phyloP scores from a whole-genome alignment of 2,113 vertebrate genomes.

The Platichthys flesus region DNA sequence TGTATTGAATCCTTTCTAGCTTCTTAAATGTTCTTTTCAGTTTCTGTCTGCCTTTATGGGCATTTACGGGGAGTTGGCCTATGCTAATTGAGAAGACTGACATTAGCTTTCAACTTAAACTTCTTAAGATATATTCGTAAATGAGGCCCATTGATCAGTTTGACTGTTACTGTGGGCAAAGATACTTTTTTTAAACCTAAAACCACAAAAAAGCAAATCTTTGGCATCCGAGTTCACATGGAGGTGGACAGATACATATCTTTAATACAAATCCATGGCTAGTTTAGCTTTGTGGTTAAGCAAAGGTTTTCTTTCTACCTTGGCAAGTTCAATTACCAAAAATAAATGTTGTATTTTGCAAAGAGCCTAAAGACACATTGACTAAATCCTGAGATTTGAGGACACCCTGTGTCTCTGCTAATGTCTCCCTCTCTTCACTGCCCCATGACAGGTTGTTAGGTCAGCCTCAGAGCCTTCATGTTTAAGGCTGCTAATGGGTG shows the following conservation, averaged over 20 bases:
- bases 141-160: too few relatives aligned
- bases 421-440: not conserved
- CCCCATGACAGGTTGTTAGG: not conserved
- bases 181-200: not conserved
- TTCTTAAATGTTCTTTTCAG: too few relatives aligned
- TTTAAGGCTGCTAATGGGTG: not conserved
- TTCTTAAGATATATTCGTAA: too few relatives aligned
- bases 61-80: too few relatives aligned
- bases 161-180: not conserved
- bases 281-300: too few relatives aligned
- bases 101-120: too few relatives aligned
- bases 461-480: not conserved
- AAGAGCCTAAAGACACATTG: not conserved
- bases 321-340: not conserved
- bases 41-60: too few relatives aligned
- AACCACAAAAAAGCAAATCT: not conserved
- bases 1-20: too few relatives aligned
- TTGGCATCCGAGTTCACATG: not conserved
- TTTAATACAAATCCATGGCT: not conserved
- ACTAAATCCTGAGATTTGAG: not conserved
- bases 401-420: not conserved
- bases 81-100: too few relatives aligned
- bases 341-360: not conserved
- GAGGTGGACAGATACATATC: not conserved
- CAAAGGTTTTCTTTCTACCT: too few relatives aligned